Base-by-base conservation (phyloP, 2,888 invertebrate genomes). In the Drosophila crucigera region DNA sequence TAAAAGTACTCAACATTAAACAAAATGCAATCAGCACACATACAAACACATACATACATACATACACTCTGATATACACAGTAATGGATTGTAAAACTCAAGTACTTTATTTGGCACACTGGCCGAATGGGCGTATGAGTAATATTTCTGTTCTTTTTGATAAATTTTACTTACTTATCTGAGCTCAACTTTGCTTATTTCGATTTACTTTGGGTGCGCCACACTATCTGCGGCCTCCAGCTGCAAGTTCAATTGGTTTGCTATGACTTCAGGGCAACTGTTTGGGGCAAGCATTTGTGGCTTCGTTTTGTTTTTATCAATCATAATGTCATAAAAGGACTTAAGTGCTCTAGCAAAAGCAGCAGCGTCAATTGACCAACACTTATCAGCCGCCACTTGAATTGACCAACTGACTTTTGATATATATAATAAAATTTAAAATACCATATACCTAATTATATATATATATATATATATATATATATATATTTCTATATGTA, bases 81-180 rank as follows among this genome's bases (percentile, higher is more conserved):
- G 61, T 50, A 33, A 63, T 70, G 52, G 64, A 78, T 64, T 76
- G 63, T 61, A 55, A 58, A 47, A 47, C 58, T 80, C 60, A 74
- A 80, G 79, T 74, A 68, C 64, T 82, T 75, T 83, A 80, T 83
- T 80, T 83, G 64, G 72, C 65, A 63, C 67, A 65, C 66, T 66
- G 89, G 41, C 84, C 67, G 54, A 67, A 30, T 63, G 54, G 86
- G 49, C 84, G 77, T 80, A 73, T 80, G 83, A 70, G 89, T 80
- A 83, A 85, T 83, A 62, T 62, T 66, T 58, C 31, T 31, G 39
- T 37, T 61, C 16, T 62, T 30, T 22, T 28, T 52, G 35, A 77
- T 61, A 62, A 61, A 62, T 60, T 70, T 63, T 6, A 61, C 39
- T 43, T 47, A 59, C 79, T 64, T 76, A 76, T 63, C 72, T 54